Percentiles rank a stretch among this genome's conserved stretches.
Evolutionary conservation across 1,140 invertebrate genomes (phyloP).

Genomic region (Laupala kohalensis): DNA sequence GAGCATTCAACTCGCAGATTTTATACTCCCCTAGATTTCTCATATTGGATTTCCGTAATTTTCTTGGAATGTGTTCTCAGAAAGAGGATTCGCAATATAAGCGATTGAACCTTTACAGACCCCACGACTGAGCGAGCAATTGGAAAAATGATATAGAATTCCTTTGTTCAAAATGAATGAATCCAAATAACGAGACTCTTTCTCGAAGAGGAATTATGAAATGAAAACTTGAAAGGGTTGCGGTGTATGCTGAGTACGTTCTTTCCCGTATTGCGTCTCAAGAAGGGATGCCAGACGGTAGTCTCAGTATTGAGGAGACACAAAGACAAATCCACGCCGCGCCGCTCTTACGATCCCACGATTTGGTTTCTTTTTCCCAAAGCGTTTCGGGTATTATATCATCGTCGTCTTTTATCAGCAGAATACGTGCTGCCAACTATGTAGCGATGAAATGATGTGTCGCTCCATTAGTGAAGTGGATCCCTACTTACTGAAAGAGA

Average conservation of each 20-base stretch:
- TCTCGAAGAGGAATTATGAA: background rate
- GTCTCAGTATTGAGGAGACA: too few species aligned
- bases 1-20: background rate
- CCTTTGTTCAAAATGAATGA: background rate
- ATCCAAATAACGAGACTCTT: background rate
- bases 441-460: too few species aligned
- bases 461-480: too few species aligned
- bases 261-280: background rate
- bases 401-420: too few species aligned
- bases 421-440: too few species aligned
- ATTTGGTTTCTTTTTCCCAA: too few species aligned
- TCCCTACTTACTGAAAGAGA: too few species aligned
- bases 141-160: background rate
- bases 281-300: background rate
- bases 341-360: too few species aligned
- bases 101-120: background rate
- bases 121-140: background rate
- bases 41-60: background rate
- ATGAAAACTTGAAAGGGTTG: background rate
- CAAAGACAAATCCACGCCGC: too few species aligned
- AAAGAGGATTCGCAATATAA: background rate
- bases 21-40: background rate
- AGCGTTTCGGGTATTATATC: too few species aligned
- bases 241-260: background rate
- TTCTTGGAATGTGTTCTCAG: background rate